Base-by-base conservation (phyloP, 2,113 vertebrate genomes). In the Sinocyclocheilus maitianheensis region DNA sequence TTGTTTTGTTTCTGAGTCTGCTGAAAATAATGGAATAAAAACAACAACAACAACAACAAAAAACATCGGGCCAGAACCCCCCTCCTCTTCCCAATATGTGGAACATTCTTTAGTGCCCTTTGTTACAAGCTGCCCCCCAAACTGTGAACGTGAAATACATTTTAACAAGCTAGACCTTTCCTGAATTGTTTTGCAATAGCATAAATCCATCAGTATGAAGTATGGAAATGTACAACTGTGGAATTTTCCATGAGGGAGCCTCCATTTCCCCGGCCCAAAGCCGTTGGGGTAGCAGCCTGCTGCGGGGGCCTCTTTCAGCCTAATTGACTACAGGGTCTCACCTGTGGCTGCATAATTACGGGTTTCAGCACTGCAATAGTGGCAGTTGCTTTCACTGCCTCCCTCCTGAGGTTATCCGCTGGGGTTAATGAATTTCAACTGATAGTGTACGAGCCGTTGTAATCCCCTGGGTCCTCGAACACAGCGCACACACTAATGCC, bases 341-440 rank as follows among this genome's bases (percentile, higher is more conserved):
- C 83, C 84, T 81, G 65, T 67, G 72, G 83, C 62, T 93, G 90
- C 90, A 91, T 96, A 95, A 96, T 96, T 94, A 93, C 91, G 91
- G 90, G 91, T 92, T 94, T 93, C 91, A 91, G 91, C 34, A 82
- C 46, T 26, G 85, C 75, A 92, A 91, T 86, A 92, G 90, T 40
- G 34, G 91, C 95, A 95, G 96, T 95, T 96, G 95, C 94, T 94
- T 93, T 91, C 90, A 94, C 92, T 92, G 89, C 91, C 91, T 91
- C 93, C 93, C 95, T 94, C 94, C 91, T 92, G 95, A 92, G 93
- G 93, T 91, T 94, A 78, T 96, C 94, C 93, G 94, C 88, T 88
- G 93, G 93, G 95, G 94, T 94, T 96, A 95, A 96, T 96, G 96
- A 95, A 95, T 96, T 96, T 95, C 96, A 96, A 96, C 95, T 95